phyloP scores from a whole-genome alignment of 2,113 vertebrate species.

The Porphyrio hochstetteri region DNA sequence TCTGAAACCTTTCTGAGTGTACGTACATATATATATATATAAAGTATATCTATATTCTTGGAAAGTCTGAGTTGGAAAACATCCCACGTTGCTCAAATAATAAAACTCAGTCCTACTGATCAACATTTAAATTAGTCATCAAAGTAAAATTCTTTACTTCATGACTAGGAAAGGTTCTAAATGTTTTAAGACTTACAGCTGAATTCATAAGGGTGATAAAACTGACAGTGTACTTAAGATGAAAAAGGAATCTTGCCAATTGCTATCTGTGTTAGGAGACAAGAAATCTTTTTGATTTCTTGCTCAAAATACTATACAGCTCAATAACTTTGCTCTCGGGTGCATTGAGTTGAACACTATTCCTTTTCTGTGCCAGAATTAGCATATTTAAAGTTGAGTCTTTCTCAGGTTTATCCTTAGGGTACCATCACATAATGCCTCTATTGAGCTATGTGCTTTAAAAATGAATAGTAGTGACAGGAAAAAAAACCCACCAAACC shows the following conservation, averaged over 20 bases:
- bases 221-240: constrained; percentile 12
- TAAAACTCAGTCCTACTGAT: background rate
- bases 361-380: constrained; percentile 12
- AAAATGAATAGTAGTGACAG: background rate
- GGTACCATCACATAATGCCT: background rate
- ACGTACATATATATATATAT: background rate
- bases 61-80: background rate
- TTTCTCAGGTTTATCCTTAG: constrained; percentile 11
- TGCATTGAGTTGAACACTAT: background rate
- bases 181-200: background rate
- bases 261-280: background rate
- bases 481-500: background rate
- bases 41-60: background rate
- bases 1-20: background rate
- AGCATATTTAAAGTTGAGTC: background rate
- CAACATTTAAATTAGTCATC: constrained; percentile 16
- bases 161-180: background rate
- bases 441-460: background rate
- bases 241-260: background rate
- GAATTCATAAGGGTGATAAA: constrained; percentile 39
- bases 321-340: background rate
- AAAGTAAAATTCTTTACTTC: background rate
- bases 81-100: background rate
- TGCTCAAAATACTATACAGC: background rate
- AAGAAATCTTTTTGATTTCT: constrained; percentile 35